Evolutionary conservation across 2,888 invertebrate genomes (phyloP).

Genomic region (Adelphocoris suturalis): DNA sequence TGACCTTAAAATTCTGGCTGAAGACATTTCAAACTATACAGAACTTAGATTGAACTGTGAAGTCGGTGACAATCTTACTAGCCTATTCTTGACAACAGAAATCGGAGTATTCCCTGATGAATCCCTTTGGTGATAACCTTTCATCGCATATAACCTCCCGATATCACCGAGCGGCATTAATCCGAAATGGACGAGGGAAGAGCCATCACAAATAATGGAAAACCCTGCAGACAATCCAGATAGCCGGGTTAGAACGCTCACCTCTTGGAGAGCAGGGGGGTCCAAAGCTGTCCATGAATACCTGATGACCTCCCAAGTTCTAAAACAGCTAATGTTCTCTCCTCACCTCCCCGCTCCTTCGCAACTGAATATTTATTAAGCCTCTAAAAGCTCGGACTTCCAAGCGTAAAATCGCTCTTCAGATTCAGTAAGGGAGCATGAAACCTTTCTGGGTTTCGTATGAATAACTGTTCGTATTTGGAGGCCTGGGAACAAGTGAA

Average conservation of each 20-base stretch:
- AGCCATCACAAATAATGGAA: slow-evolving; percentile 10
- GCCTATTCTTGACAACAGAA: too few relatives aligned
- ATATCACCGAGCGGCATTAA: neutral
- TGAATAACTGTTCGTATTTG: slow-evolving; percentile 31
- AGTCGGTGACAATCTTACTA: too few relatives aligned
- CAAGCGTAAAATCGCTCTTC: slow-evolving; percentile 62
- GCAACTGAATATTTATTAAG: slow-evolving; percentile 68
- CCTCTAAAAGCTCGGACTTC: slow-evolving; percentile 69
- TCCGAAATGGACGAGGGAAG: neutral
- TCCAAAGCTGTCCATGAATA: slow-evolving; percentile 59
- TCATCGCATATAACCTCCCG: neutral
- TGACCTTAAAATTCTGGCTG: too few relatives aligned
- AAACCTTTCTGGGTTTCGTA: slow-evolving; percentile 22
- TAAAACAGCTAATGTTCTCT: slow-evolving; percentile 65
- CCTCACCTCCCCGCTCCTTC: neutral
- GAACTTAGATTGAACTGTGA: too few relatives aligned
- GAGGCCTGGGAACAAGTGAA: neutral
- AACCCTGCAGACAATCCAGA: slow-evolving; percentile 10
- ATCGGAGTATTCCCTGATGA: too few relatives aligned
- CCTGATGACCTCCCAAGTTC: slow-evolving; percentile 58
- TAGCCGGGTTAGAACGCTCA: neutral
- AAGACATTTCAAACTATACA: too few relatives aligned
- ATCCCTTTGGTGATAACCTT: neutral
- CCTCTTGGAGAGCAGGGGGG: neutral
- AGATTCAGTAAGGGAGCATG: slow-evolving; percentile 50